A percentile compares a stretch with the other conserved stretches of the same genome.
Conservation (phyloP, 2,888 invertebrate genomes). For the Meteorus colon region DNA sequence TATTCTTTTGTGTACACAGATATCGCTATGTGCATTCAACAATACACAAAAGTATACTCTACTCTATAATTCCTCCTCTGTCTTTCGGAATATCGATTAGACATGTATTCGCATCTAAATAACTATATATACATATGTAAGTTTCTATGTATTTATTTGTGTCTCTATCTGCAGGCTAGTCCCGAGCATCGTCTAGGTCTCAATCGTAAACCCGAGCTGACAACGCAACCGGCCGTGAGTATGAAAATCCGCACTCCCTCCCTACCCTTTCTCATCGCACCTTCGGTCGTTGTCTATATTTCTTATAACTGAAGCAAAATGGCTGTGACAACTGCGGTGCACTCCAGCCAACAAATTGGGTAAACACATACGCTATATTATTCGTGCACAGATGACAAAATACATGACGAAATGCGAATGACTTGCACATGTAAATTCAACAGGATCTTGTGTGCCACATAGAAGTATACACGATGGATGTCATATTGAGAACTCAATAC, state of each 20-base stretch:
- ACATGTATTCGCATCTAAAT: not conserved
- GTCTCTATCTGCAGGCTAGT: not conserved
- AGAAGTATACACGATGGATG: constrained; percentile 8
- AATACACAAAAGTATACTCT: constrained; percentile 9
- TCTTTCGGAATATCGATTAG: constrained; percentile 15
- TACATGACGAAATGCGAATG: not conserved
- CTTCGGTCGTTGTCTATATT: not conserved
- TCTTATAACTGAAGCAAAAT: constrained; percentile 28
- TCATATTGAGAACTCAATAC: constrained; percentile 14
- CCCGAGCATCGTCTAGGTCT: not conserved
- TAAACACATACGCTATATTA: constrained; percentile 36
- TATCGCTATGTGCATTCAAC: not conserved
- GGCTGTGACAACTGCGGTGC: constrained; percentile 28
- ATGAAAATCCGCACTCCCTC: constrained; percentile 34
- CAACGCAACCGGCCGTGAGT: constrained; percentile 36
- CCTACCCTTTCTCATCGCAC: not conserved
- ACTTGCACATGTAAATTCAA: not conserved
- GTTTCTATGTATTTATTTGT: not conserved
- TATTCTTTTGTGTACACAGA: constrained; percentile 16
- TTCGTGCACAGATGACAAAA: not conserved
- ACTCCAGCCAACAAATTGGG: constrained; percentile 39
- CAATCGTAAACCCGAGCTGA: constrained; percentile 38
- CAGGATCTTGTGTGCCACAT: not conserved
- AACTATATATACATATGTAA: not conserved
- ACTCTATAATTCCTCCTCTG: constrained; percentile 12